Base-by-base conservation (phyloP, 2,113 vertebrate genomes). In the Muntiacus muntjak region DNA sequence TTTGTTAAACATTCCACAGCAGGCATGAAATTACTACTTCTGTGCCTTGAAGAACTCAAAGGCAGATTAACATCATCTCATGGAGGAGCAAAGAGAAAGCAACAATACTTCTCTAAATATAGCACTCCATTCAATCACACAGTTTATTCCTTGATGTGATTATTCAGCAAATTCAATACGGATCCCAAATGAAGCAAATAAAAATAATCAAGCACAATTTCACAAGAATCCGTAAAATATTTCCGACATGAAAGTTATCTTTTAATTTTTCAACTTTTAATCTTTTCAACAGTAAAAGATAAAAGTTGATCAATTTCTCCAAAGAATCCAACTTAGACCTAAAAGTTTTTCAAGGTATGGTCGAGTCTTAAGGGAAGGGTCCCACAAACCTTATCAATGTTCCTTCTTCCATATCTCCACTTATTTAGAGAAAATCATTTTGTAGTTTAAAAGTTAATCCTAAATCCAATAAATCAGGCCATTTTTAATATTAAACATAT, bases 371-470 rank as follows among this genome's bases (percentile, higher is more conserved):
- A 33, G 3, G 36, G 36, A 36, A 55, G 14, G 10, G 36, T 67
- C 33, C 7, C 26, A 33, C 28, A 92, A 83, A 93, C 4, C 2
- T 28, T 89, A 12, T 21, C 93, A 97, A 76, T 52, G 13, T 3
- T 81, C 26, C 6, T n/a, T 76, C 40, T 81, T 84, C 55, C 12
- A 74, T 21, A 82, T 47, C 3, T 12, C 19, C 74, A 79, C 55
- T 93, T 84, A 47, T 47, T 52, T n/a, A 86, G 76, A 93, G 19
- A 91, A 93, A 96, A 90, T 12, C 10, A 93, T 47, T 91, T 52
- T 83, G 9, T 30, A 88, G 33, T 94, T 96, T 79, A 58, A 50
- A 93, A 94, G 28, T 67, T 85, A 94, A 86, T 54, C 30, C 43
- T 89, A 84, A 89, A 87, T 67, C 16, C 40, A 89, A 45, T 33